phyloP scores from a whole-genome alignment of 2,888 invertebrate species.

The Scaptomyza flava region DNA sequence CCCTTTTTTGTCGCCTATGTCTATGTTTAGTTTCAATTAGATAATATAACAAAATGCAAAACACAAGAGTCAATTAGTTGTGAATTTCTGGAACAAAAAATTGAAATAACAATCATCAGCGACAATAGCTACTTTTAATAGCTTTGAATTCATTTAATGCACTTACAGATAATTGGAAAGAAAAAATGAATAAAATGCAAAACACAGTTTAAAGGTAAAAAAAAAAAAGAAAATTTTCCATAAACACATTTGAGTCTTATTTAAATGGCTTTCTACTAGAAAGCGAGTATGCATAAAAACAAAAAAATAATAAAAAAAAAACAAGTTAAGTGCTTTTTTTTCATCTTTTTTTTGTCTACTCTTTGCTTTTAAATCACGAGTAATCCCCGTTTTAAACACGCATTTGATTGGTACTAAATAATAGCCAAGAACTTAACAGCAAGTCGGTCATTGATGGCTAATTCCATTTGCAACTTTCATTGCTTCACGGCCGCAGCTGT shows the following conservation, averaged over 20 bases:
- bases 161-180: too few relatives aligned
- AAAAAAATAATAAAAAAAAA: background rate
- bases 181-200: too few relatives aligned
- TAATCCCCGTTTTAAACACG: background rate
- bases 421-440: background rate
- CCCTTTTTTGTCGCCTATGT: too few relatives aligned
- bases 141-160: too few relatives aligned
- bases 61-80: too few relatives aligned
- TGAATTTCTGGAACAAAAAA: too few relatives aligned
- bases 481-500: slow-evolving; percentile 37
- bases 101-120: too few relatives aligned
- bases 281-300: slow-evolving; percentile 10
- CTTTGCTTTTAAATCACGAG: background rate
- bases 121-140: too few relatives aligned
- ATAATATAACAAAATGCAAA: too few relatives aligned
- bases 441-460: slow-evolving; percentile 23
- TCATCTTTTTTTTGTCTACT: background rate
- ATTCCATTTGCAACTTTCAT: slow-evolving; percentile 38
- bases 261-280: slow-evolving; percentile 28
- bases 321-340: background rate
- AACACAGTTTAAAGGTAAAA: too few relatives aligned
- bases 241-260: background rate
- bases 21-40: too few relatives aligned
- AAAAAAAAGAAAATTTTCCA: too few relatives aligned
- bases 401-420: background rate